phyloP scores from a whole-genome alignment of 2,888 invertebrate species.

The Trichogramma dendrolimi region DNA sequence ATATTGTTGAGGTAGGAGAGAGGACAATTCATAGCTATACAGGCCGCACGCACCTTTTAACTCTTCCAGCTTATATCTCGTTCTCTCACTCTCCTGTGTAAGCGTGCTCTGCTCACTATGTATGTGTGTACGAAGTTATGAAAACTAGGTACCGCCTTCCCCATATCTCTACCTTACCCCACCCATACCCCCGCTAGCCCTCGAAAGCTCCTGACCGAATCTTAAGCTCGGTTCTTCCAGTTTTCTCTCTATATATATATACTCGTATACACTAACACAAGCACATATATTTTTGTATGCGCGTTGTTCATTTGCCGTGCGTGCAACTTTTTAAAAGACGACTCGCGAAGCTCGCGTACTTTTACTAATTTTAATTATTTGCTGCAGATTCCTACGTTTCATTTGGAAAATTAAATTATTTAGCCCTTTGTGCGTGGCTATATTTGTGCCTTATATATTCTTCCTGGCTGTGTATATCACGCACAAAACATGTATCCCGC shows the following conservation, averaged over 20 bases:
- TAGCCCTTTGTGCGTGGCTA: no score
- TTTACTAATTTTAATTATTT: conserved; percentile 28
- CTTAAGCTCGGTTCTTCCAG: conserved; percentile 12
- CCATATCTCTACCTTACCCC: conserved; percentile 4
- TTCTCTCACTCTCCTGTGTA: background rate
- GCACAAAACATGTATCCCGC: no score
- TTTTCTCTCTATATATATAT: no score
- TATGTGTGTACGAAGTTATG: conserved; percentile 38
- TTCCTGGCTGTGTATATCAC: no score
- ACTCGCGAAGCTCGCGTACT: conserved; percentile 14
- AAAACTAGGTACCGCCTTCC: conserved; percentile 38
- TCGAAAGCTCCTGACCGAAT: conserved; percentile 13
- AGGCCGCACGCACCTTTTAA: conserved; percentile 49
- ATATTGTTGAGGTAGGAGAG: conserved; percentile 34
- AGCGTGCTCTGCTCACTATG: no score
- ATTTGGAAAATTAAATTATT: no score
- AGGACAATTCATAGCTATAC: no score
- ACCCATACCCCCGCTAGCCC: background rate
- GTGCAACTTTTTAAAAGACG: conserved; percentile 18
- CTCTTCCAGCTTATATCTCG: conserved; percentile 45
- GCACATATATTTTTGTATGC: background rate
- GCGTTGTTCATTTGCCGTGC: background rate
- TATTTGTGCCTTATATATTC: no score
- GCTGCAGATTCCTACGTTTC: no score
- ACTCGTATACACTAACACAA: no score